phyloP scores from a whole-genome alignment of 1,140 invertebrate genomes.

The Plodia interpunctella region DNA sequence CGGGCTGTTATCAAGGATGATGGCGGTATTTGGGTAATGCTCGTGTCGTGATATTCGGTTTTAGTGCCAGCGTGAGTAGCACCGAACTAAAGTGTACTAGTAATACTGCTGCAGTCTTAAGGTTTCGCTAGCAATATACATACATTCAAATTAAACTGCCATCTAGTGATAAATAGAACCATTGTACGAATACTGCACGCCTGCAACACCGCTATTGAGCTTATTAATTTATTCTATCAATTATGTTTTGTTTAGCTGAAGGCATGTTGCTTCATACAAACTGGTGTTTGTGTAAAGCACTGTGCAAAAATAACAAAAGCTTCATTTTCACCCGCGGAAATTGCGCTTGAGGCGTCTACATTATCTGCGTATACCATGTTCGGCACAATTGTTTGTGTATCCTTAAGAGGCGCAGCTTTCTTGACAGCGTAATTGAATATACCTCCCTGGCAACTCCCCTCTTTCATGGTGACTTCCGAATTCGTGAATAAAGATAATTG shows the following conservation, averaged over 20 bases:
- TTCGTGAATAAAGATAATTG: constrained; percentile 9
- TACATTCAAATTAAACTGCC: no score
- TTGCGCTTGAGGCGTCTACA: not conserved
- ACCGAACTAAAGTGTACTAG: no score
- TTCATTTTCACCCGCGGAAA: not conserved
- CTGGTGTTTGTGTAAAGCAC: not conserved
- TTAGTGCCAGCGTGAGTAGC: no score
- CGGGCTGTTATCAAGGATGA: no score
- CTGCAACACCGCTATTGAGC: no score
- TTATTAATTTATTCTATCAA: no score
- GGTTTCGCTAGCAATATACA: no score
- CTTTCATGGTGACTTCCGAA: constrained; percentile 5
- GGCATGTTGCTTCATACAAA: not conserved
- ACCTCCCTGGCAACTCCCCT: not conserved
- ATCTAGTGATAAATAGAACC: no score
- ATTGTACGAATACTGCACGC: no score
- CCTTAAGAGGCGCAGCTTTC: not conserved
- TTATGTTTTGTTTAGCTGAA: not conserved
- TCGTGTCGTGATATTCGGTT: no score
- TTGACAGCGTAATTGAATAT: constrained; percentile 9
- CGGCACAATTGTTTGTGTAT: constrained; percentile 8
- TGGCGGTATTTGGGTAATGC: no score
- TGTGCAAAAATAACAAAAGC: constrained; percentile 7
- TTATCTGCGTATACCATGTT: not conserved
- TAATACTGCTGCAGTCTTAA: no score